These are phyloP conservation scores for Toxonevra muliebris DNA, from an alignment of 2,888 invertebrate species.

Conservation along the genomic window DNA sequence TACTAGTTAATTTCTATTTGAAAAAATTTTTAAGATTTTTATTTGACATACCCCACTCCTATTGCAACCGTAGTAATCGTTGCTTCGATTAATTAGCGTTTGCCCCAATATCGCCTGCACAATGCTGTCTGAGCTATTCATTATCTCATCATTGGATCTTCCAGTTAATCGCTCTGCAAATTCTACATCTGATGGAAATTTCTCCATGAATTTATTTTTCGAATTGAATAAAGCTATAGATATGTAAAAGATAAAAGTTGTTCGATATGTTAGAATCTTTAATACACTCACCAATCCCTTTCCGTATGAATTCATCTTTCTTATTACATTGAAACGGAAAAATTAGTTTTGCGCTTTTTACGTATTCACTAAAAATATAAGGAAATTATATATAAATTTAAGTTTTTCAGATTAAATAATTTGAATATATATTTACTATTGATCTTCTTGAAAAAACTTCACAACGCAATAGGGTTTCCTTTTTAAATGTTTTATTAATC, in stretches of 20 bases:
- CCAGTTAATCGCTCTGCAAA: slow-evolving; percentile 77
- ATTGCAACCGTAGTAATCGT: slow-evolving; percentile 36
- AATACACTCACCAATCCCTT: slow-evolving; percentile 75
- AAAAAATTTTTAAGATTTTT: not conserved
- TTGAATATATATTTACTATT: slow-evolving; percentile 72
- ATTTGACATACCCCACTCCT: slow-evolving; percentile 41
- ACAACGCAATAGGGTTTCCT: slow-evolving; percentile 83
- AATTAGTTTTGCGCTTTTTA: slow-evolving; percentile 76
- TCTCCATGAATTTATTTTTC: slow-evolving; percentile 77
- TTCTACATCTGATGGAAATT: slow-evolving; percentile 81
- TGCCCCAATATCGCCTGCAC: slow-evolving; percentile 50
- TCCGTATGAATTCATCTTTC: slow-evolving; percentile 83
- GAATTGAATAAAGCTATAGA: slow-evolving; percentile 48
- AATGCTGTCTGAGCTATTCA: slow-evolving; percentile 49
- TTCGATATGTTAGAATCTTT: not conserved
- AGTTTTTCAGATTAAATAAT: slow-evolving; percentile 73
- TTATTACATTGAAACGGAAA: slow-evolving; percentile 80
- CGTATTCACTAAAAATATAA: slow-evolving; percentile 74
- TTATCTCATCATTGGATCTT: slow-evolving; percentile 56
- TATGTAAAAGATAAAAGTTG: not conserved
- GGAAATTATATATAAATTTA: slow-evolving; percentile 71
- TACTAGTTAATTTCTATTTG: too few relatives aligned
- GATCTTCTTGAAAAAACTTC: slow-evolving; percentile 85
- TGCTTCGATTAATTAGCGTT: slow-evolving; percentile 39
- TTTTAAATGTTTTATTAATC: slow-evolving; percentile 70